Evolutionary conservation across 2,113 vertebrate genomes (phyloP), one percentile per base, ranked within the genome.

Genomic region (Strigops habroptila): DNA sequence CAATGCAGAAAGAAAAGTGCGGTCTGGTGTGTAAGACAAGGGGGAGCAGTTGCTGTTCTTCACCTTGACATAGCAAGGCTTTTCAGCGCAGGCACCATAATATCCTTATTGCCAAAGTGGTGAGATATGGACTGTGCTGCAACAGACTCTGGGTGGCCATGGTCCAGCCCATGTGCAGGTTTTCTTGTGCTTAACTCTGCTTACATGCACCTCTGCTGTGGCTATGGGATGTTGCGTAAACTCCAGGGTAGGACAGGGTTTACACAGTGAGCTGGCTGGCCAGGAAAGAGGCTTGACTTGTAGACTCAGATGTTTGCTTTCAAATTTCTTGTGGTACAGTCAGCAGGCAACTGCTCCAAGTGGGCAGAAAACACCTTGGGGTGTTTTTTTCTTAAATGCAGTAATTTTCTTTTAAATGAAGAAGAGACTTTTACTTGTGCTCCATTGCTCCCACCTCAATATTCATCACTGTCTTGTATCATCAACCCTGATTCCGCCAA

Each of bases 161-260:
- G 16, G 62, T 43, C 27, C 43, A 53, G 53, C 25, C 25, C 0
- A 16, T 2, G 5, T 10, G 5, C 4, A 11, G 8, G 2, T 21
- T 71, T 79, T 48, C 33, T 68, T 43, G 25, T 43, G 46, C 52
- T 67, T 14, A 33, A 10, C 12, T 46, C 17, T 14, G 37, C 18
- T 46, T 7, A 23, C 3, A 10, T 3, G 33, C 23, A 59, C 22
- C 15, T 83, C 53, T 57, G 64, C n/a, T 49, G 41, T 25, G 44
- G 30, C 35, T 21, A 7, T 11, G 52, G 76, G 9, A 24, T 64
- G 53, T 3, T 39, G 44, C 30, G 27, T 15, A 21, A 74, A 30
- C 14, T 35, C 24, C 60, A 60, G 17, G 28, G 25, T 4, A 41
- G 41, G 37, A 41, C 0, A 2, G 22, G 46, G 17, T 52, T 35